Percentiles rank a stretch among this genome's conserved stretches.
These are phyloP conservation scores for Camponotus floridanus DNA, from an alignment of 1,140 invertebrate genomes.

Conservation along the genomic window DNA sequence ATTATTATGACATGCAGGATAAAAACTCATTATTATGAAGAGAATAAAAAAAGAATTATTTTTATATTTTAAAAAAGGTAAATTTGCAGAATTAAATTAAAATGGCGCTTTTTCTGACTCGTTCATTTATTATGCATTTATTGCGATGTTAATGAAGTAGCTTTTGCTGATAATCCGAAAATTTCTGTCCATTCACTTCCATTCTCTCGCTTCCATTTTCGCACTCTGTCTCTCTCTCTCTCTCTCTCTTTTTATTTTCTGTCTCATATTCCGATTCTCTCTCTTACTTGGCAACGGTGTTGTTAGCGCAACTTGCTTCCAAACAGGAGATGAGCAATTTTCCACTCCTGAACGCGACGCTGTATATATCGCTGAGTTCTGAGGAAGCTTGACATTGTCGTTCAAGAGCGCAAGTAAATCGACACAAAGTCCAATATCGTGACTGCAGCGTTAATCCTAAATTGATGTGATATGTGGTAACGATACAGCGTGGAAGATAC, in stretches of 20 bases:
- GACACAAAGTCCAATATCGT: slow-evolving; percentile 55
- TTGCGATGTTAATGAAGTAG: slow-evolving; percentile 6
- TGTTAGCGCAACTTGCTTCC: slow-evolving; percentile 54
- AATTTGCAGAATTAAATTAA: background rate
- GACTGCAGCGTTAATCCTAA: slow-evolving; percentile 32
- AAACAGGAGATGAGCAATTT: slow-evolving; percentile 64
- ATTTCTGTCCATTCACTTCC: background rate
- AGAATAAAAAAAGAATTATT: background rate
- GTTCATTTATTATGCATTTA: slow-evolving; percentile 8
- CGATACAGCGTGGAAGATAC: background rate
- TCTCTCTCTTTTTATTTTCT: background rate
- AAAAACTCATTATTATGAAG: slow-evolving; percentile 5
- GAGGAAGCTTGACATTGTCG: slow-evolving; percentile 47
- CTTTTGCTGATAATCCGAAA: slow-evolving; percentile 23
- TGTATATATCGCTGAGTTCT: slow-evolving; percentile 29
- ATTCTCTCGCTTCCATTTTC: slow-evolving; percentile 30
- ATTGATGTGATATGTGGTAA: background rate
- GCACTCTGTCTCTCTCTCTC: background rate
- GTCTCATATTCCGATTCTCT: background rate
- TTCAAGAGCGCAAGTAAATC: slow-evolving; percentile 43
- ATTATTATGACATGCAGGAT: background rate
- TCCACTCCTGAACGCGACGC: slow-evolving; percentile 45
- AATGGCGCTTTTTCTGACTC: slow-evolving; percentile 5
- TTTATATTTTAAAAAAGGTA: slow-evolving; percentile 2
- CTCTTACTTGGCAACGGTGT: slow-evolving; percentile 43